Conservation (phyloP, 2,113 vertebrate species). For the Lophius piscatorius region DNA sequence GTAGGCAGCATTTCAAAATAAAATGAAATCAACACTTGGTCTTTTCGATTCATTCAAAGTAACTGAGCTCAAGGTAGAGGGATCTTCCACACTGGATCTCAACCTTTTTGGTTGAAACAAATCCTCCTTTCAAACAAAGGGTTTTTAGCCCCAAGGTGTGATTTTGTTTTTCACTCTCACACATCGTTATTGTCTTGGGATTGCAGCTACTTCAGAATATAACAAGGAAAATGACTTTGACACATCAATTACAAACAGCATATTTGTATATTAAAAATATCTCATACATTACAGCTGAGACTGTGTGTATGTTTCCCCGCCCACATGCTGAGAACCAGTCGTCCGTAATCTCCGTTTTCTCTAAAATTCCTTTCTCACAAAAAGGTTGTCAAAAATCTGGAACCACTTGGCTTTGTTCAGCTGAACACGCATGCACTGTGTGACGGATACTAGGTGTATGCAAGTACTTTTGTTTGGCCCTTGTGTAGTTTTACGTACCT, state of each 20-base stretch:
- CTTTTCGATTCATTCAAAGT: slow-evolving; percentile 72
- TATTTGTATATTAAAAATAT: slow-evolving; percentile 4
- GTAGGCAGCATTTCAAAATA: slow-evolving; percentile 25
- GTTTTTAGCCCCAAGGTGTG: neutral
- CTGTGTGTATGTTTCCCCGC: slow-evolving; percentile 17
- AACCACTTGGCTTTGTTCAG: slow-evolving; percentile 67
- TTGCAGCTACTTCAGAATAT: slow-evolving; percentile 8
- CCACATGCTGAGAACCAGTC: slow-evolving; percentile 38
- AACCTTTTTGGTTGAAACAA: too few relatives aligned
- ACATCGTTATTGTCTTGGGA: neutral
- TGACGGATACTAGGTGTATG: slow-evolving; percentile 73
- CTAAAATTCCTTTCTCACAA: too few relatives aligned
- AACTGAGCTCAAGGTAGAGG: slow-evolving; percentile 56
- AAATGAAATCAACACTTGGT: slow-evolving; percentile 37
- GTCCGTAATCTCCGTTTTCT: slow-evolving; percentile 36
- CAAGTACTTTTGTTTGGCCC: slow-evolving; percentile 62
- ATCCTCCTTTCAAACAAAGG: slow-evolving; percentile 10
- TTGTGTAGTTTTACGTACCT: slow-evolving; percentile 47
- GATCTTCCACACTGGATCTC: slow-evolving; percentile 34
- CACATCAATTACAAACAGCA: slow-evolving; percentile 17
- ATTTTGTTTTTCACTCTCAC: slow-evolving; percentile 6
- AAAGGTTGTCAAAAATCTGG: slow-evolving; percentile 61
- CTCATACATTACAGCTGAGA: slow-evolving; percentile 1
- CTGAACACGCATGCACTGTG: slow-evolving; percentile 59
- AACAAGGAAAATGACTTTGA: slow-evolving; percentile 2